Evolutionary conservation across 1,140 invertebrate species (phyloP).

Genomic region (Vanessa atalanta): DNA sequence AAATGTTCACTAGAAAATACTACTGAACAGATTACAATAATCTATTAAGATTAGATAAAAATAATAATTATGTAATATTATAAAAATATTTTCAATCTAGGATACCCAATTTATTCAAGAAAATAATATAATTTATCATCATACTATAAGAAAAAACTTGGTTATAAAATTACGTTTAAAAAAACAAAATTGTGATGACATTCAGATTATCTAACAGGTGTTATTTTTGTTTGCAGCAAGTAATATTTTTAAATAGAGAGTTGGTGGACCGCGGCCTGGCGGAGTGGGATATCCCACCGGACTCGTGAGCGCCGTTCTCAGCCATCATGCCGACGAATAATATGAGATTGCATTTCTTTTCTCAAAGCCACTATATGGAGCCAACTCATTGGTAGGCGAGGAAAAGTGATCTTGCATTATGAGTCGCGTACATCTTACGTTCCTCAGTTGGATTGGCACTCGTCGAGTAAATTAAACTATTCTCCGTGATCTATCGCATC

Average conservation of each 20-base stretch:
- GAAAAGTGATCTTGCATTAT: slow-evolving; percentile 48
- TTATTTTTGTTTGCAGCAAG: slow-evolving; percentile 80
- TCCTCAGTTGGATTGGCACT: slow-evolving; percentile 29
- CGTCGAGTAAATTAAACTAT: slow-evolving; percentile 39
- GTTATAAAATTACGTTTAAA: no score
- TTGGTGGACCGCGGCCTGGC: slow-evolving; percentile 85
- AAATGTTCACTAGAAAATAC: no score
- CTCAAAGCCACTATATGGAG: neutral
- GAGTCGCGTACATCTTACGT: slow-evolving; percentile 52
- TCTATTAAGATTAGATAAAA: no score
- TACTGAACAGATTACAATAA: no score
- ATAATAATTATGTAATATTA: no score
- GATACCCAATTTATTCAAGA: no score
- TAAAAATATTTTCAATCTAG: no score
- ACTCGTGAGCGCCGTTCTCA: slow-evolving; percentile 60
- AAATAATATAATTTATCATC: no score
- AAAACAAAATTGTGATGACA: no score
- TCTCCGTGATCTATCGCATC: slow-evolving; percentile 10
- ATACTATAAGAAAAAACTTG: no score
- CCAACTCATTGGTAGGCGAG: slow-evolving; percentile 26
- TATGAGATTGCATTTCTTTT: slow-evolving; percentile 60
- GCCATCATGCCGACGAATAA: slow-evolving; percentile 50
- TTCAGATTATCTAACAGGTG: neutral
- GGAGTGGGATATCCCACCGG: slow-evolving; percentile 81
- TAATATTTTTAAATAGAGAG: slow-evolving; percentile 86